These are phyloP conservation scores for Acanthochromis polyacanthus DNA, from an alignment of 2,113 vertebrate species.

Conservation along the genomic window DNA sequence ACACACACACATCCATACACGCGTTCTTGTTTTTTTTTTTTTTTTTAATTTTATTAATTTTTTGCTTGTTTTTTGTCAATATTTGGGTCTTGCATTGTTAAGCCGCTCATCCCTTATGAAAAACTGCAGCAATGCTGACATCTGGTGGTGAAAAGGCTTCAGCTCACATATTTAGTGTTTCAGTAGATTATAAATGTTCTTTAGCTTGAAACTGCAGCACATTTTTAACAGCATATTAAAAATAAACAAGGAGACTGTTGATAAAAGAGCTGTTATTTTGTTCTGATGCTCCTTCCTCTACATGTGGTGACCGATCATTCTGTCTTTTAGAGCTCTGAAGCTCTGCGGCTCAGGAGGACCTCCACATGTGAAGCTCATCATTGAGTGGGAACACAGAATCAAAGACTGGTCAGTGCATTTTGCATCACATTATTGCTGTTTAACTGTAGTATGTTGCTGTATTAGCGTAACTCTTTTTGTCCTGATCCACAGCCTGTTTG, in stretches of 20 bases:
- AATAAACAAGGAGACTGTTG: background rate
- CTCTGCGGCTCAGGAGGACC: conserved; percentile 89
- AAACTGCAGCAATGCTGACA: conserved; percentile 27
- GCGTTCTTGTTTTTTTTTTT: no score
- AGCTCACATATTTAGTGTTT: background rate
- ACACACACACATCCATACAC: no score
- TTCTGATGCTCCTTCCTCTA: background rate
- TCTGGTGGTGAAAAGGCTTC: conserved; percentile 47
- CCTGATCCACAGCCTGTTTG: conserved; percentile 87
- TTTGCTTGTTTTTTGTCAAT: no score
- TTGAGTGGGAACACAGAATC: conserved; percentile 90
- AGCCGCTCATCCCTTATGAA: background rate
- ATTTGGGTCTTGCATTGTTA: no score
- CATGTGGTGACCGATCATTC: background rate
- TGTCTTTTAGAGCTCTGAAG: conserved; percentile 87
- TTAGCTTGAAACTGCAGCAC: no score
- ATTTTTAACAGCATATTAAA: no score
- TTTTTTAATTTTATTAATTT: no score
- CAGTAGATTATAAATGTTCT: background rate
- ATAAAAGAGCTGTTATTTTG: no score
- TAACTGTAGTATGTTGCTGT: background rate
- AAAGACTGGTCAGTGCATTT: conserved; percentile 90
- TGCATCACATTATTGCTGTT: background rate
- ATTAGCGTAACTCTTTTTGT: background rate
- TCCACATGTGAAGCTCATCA: conserved; percentile 90